Evolutionary conservation across 2,888 invertebrate species (phyloP).

Genomic region (Rhagonycha fulva): DNA sequence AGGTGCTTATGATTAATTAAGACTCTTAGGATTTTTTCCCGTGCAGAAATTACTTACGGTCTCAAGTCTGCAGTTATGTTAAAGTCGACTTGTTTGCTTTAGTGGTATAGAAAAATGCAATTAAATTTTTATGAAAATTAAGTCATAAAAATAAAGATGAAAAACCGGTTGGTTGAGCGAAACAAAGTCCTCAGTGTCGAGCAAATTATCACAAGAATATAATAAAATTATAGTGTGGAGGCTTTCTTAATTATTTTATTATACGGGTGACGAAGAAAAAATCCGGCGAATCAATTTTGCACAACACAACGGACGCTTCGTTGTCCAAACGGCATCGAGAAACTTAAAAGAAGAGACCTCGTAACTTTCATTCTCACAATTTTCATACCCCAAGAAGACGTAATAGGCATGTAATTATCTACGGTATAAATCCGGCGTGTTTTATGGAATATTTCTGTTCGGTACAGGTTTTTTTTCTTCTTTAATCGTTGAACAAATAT

Average conservation of each 20-base stretch:
- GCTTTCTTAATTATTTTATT: neutral
- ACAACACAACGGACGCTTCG: too few species aligned
- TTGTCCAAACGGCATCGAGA: too few species aligned
- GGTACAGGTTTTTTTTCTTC: neutral
- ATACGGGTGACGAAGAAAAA: neutral
- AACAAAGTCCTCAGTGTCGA: neutral
- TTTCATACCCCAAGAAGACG: neutral
- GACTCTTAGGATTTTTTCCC: neutral
- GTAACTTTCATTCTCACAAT: neutral
- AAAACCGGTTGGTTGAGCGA: conserved; percentile 9
- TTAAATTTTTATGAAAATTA: conserved; percentile 13
- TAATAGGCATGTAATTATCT: neutral
- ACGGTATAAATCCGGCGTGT: neutral
- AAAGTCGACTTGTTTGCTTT: neutral
- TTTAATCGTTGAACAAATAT: neutral
- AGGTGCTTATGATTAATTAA: conserved; percentile 1
- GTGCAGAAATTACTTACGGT: neutral
- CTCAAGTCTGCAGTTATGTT: neutral
- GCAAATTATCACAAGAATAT: conserved; percentile 1
- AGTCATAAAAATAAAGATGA: conserved; percentile 9
- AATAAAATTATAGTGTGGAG: neutral
- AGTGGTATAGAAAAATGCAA: conserved; percentile 2
- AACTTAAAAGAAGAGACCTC: too few species aligned
- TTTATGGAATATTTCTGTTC: neutral
- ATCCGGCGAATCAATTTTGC: neutral